These are phyloP conservation scores for Aphelinus certus DNA, from an alignment of 1,140 invertebrate genomes.

Conservation along the genomic window DNA sequence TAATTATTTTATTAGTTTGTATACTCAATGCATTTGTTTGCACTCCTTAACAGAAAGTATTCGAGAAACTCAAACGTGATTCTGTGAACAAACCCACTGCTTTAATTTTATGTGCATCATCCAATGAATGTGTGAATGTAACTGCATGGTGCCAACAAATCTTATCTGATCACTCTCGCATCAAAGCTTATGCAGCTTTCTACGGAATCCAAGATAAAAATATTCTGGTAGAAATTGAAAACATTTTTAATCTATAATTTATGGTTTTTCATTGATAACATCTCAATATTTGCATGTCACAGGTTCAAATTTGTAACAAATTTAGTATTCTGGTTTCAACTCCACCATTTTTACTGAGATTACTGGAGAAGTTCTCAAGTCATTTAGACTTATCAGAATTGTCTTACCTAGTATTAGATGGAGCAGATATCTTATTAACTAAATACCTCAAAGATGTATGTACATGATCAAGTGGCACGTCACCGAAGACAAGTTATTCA, in stretches of 20 bases:
- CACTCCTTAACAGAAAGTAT: conserved; percentile 10
- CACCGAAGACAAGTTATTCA: no score
- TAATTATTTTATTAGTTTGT: conserved; percentile 8
- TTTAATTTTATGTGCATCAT: conserved; percentile 57
- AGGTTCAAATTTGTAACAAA: conserved; percentile 57
- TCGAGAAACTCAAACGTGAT: conserved; percentile 19
- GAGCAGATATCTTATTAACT: conserved; percentile 56
- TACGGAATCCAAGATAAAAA: conserved; percentile 53
- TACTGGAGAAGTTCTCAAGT: conserved; percentile 46
- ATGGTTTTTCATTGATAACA: conserved; percentile 6
- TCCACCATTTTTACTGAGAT: conserved; percentile 53
- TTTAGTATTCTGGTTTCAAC: conserved; percentile 63
- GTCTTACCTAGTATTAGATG: conserved; percentile 56
- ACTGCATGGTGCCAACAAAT: conserved; percentile 46
- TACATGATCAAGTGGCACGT: not conserved
- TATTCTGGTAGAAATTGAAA: conserved; percentile 45
- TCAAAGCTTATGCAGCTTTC: conserved; percentile 51
- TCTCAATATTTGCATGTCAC: conserved; percentile 32
- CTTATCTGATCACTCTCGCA: conserved; percentile 37
- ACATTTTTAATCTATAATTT: not conserved
- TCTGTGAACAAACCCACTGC: conserved; percentile 45
- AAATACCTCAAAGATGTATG: conserved; percentile 56
- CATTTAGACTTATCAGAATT: conserved; percentile 53
- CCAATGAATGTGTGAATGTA: conserved; percentile 49
- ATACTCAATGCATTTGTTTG: not conserved